Evolutionary conservation across 2,113 vertebrate genomes (phyloP).

Genomic region (Coracopsis vasa): DNA sequence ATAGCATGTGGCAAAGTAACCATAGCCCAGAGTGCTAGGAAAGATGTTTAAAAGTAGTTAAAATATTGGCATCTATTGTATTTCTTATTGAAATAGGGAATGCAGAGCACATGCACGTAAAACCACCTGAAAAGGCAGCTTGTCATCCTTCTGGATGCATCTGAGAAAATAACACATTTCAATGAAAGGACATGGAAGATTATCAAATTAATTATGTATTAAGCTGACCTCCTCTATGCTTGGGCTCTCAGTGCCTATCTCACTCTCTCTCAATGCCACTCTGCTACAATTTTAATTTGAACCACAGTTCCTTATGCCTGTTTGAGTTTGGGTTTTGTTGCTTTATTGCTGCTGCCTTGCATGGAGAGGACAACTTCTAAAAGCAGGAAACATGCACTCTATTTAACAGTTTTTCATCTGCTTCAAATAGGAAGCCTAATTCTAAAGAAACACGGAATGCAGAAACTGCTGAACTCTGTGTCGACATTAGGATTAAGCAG

Average conservation of each 20-base stretch:
- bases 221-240: constrained; percentile 1
- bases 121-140: neutral
- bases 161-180: neutral
- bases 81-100: neutral
- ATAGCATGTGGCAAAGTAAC: neutral
- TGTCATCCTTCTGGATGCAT: neutral
- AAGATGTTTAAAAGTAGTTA: neutral
- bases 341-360: neutral
- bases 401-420: neutral
- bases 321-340: neutral
- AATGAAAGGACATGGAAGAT: neutral
- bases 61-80: neutral
- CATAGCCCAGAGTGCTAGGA: neutral
- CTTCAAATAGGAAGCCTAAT: neutral
- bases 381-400: neutral
- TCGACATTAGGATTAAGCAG: neutral
- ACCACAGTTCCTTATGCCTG: neutral
- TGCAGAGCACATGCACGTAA: neutral
- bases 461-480: neutral
- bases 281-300: neutral
- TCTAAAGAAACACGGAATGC: neutral
- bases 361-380: neutral
- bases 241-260: neutral
- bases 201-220: constrained; percentile 39
- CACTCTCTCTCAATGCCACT: neutral